Percentiles rank a stretch among this genome's conserved stretches.
phyloP scores from a whole-genome alignment of 37 sponge, comb jelly and placozoan genomes.

The Cladorhizidae sp. region DNA sequence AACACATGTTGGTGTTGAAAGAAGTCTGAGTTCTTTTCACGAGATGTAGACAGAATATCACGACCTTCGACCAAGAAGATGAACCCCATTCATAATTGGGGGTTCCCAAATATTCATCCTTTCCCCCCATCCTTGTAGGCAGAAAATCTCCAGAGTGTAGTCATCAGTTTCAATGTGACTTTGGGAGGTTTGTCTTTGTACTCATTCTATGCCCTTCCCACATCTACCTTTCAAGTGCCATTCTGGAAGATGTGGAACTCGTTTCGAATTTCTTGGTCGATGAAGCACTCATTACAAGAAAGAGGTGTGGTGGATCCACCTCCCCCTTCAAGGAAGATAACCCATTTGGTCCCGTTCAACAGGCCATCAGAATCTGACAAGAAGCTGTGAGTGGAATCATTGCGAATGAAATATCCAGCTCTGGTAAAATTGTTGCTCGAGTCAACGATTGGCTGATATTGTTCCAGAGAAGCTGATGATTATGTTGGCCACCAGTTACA shows the following conservation, averaged over 20 bases:
- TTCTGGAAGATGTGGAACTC: no score
- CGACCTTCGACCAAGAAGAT: conserved; percentile 39
- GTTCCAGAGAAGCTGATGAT: no score
- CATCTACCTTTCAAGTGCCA: no score
- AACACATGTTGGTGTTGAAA: conserved; percentile 56
- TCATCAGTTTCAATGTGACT: conserved; percentile 55
- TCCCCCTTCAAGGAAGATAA: conserved; percentile 71
- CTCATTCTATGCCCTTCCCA: conserved; percentile 31
- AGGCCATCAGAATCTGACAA: background rate
- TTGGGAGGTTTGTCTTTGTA: background rate
- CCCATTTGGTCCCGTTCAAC: conserved; percentile 24
- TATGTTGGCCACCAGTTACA: no score
- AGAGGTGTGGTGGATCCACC: conserved; percentile 36
- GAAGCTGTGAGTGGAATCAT: background rate
- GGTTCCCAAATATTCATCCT: no score
- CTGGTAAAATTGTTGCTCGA: conserved; percentile 68
- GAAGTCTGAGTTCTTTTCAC: conserved; percentile 33
- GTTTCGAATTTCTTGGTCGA: conserved; percentile 8
- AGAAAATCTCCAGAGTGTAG: conserved; percentile 36
- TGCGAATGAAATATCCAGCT: conserved; percentile 54
- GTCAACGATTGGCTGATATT: no score
- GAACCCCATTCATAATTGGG: no score
- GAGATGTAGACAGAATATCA: conserved; percentile 41
- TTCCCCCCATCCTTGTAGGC: background rate
- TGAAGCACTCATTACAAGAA: conserved; percentile 61